Percentiles rank a stretch among this genome's conserved stretches.
Evolutionary conservation across 2,113 vertebrate genomes (phyloP).

Genomic region (Steatornis caripensis): DNA sequence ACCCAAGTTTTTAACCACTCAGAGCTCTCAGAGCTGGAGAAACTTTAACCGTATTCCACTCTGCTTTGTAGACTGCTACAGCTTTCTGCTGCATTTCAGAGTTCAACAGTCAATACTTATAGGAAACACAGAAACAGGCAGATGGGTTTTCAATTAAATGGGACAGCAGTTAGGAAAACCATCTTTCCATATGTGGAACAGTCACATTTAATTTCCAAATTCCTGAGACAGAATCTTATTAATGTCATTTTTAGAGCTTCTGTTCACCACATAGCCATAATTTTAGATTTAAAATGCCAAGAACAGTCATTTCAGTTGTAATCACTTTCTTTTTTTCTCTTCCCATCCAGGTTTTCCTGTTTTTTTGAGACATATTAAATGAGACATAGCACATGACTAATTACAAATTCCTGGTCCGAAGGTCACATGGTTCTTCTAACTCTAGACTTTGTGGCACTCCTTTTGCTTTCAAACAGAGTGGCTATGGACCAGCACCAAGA

Average conservation of each 20-base stretch:
- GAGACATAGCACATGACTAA: background rate
- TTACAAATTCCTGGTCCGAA: background rate
- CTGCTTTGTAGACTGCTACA: background rate
- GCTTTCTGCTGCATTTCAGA: background rate
- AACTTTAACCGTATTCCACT: background rate
- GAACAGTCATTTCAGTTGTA: background rate
- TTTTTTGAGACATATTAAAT: background rate
- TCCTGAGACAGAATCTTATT: background rate
- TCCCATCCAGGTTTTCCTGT: background rate
- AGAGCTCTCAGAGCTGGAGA: background rate
- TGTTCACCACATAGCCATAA: background rate
- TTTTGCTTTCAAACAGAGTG: background rate
- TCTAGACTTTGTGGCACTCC: background rate
- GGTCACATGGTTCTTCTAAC: background rate
- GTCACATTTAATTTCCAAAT: background rate
- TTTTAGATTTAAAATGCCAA: background rate
- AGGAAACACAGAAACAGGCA: background rate
- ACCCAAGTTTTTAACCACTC: background rate
- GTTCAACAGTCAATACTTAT: background rate
- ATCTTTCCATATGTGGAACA: background rate
- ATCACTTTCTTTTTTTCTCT: background rate
- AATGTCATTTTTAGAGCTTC: background rate
- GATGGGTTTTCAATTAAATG: constrained; percentile 16
- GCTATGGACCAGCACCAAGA: background rate
- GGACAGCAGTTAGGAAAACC: background rate